Evolutionary conservation across 2,797 vertebrate genomes (phyloP).

Genomic region (Danio tinwini): DNA sequence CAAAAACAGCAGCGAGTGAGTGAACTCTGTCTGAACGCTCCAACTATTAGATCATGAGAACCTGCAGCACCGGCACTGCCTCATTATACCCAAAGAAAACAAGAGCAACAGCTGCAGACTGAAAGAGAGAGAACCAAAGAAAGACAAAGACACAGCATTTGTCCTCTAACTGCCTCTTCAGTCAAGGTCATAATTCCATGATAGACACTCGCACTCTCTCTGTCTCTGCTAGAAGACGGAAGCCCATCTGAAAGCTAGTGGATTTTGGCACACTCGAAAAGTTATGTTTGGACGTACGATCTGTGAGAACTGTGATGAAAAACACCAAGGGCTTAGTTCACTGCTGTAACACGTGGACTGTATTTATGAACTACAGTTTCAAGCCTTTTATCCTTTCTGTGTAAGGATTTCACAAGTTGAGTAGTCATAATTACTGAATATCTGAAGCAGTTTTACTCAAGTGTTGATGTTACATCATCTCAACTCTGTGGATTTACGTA

Average conservation of each 20-base stretch:
- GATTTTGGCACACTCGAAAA: slow-evolving; percentile 41
- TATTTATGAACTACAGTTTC: slow-evolving; percentile 35
- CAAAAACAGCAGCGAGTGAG: slow-evolving; percentile 48
- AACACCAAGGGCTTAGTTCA: slow-evolving; percentile 17
- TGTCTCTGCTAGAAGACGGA: slow-evolving; percentile 46
- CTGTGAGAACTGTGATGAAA: slow-evolving; percentile 46
- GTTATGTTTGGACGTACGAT: slow-evolving; percentile 38
- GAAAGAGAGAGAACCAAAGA: slow-evolving; percentile 30
- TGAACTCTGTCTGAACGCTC: slow-evolving; percentile 52
- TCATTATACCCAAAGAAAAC: slow-evolving; percentile 57
- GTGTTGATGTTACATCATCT: neutral
- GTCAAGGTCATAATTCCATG: slow-evolving; percentile 42
- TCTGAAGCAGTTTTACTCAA: neutral
- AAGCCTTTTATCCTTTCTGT: neutral
- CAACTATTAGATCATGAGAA: slow-evolving; percentile 64
- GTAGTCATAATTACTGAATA: neutral
- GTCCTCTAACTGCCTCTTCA: slow-evolving; percentile 47
- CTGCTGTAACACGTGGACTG: slow-evolving; percentile 1
- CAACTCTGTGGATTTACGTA: slow-evolving; percentile 1
- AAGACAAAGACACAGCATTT: slow-evolving; percentile 32
- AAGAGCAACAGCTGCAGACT: slow-evolving; percentile 55
- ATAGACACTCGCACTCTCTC: slow-evolving; percentile 36
- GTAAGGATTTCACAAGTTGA: slow-evolving; percentile 3
- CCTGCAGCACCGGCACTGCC: slow-evolving; percentile 50
- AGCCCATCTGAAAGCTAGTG: slow-evolving; percentile 35